phyloP scores from a whole-genome alignment of 2,888 invertebrate genomes.

The Chymomyza amoena region DNA sequence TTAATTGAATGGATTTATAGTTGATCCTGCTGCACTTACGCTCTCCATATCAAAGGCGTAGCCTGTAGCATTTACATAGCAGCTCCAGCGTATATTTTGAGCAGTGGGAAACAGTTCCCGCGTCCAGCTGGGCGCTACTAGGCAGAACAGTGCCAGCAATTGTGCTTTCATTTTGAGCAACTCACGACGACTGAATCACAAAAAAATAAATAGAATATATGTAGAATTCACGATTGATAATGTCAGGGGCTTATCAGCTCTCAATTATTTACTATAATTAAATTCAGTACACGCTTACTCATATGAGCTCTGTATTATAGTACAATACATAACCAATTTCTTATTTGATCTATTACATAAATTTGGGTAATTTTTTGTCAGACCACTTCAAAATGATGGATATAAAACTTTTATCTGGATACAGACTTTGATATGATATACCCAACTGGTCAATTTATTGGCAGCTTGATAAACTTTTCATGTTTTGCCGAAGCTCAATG shows the following conservation, averaged over 20 bases:
- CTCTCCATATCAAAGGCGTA: constrained; percentile 1
- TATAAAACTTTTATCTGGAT: not conserved
- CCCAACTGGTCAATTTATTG: not conserved
- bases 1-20: not conserved
- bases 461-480: not conserved
- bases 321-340: not conserved
- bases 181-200: not conserved
- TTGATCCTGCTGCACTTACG: not conserved
- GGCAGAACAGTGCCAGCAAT: not conserved
- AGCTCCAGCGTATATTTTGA: constrained; percentile 8
- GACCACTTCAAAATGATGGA: not conserved
- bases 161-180: not conserved
- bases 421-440: not conserved
- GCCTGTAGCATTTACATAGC: constrained; percentile 10
- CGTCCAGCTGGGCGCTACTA: not conserved
- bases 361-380: not conserved
- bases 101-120: not conserved
- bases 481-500: not conserved
- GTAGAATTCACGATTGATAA: not conserved
- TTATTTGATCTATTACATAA: not conserved
- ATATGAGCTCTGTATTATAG: not conserved
- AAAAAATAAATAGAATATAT: not conserved
- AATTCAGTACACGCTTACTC: not conserved
- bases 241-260: not conserved
- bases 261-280: not conserved